Percentiles rank a stretch among this genome's conserved stretches.
These are phyloP conservation scores for Pyrgilauda ruficollis DNA, from an alignment of 2,113 vertebrate species.

Conservation along the genomic window DNA sequence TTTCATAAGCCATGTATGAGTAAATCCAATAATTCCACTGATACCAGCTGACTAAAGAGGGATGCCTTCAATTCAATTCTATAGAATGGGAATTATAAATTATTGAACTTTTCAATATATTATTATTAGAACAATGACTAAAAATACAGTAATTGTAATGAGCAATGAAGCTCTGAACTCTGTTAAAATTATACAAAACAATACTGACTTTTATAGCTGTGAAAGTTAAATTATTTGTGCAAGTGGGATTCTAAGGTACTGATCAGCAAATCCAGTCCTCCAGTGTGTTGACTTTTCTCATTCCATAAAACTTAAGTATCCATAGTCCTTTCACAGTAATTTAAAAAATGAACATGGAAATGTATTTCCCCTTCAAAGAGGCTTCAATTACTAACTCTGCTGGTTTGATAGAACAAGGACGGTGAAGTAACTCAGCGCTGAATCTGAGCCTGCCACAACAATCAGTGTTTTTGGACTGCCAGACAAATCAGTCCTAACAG, in stretches of 20 bases:
- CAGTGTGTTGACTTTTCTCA: not conserved
- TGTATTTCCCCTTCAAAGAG: not conserved
- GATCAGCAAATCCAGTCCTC: not conserved
- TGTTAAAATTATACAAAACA: not conserved
- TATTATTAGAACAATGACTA: not conserved
- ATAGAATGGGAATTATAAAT: not conserved
- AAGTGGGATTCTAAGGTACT: not conserved
- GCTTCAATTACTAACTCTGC: conserved; percentile 5
- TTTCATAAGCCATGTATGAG: not conserved
- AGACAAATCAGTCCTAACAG: conserved; percentile 19
- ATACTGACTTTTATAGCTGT: not conserved
- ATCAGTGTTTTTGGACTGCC: not conserved
- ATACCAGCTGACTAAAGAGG: not conserved
- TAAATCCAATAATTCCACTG: not conserved
- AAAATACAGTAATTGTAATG: not conserved
- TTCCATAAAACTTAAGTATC: not conserved
- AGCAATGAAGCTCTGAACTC: not conserved
- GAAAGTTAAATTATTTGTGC: not conserved
- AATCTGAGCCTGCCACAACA: not conserved
- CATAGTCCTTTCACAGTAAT: not conserved
- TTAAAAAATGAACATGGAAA: not conserved
- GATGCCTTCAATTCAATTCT: not conserved
- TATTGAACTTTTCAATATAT: not conserved
- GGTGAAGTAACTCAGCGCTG: not conserved
- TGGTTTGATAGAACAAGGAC: not conserved